These are phyloP conservation scores for Aphaenogaster floridana DNA, from an alignment of 1,140 invertebrate species.

Conservation along the genomic window DNA sequence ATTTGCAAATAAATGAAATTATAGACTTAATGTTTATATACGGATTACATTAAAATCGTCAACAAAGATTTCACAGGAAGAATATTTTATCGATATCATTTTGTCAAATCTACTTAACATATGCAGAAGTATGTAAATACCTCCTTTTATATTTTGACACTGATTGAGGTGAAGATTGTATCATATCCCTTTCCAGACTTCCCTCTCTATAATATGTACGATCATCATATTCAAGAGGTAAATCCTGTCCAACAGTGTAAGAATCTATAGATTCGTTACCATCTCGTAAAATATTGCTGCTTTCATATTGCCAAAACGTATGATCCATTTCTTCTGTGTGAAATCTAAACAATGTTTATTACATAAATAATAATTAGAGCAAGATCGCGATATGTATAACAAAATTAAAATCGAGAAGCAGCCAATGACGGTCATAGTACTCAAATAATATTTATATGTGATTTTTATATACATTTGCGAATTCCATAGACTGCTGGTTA, in stretches of 20 bases:
- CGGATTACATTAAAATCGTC: not conserved
- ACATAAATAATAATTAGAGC: too few relatives aligned
- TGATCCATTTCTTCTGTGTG: conserved; percentile 68
- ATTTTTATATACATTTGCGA: too few relatives aligned
- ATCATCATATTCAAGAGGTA: conserved; percentile 77
- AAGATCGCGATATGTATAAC: too few relatives aligned
- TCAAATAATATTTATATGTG: too few relatives aligned
- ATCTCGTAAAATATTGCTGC: conserved; percentile 71
- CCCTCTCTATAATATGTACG: conserved; percentile 75
- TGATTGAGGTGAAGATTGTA: conserved; percentile 70
- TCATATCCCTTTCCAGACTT: conserved; percentile 80
- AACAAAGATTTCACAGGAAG: not conserved
- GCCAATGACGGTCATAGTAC: too few relatives aligned
- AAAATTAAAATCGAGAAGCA: too few relatives aligned
- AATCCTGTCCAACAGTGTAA: conserved; percentile 71
- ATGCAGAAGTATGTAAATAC: conserved; percentile 58
- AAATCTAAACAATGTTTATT: conserved; percentile 67
- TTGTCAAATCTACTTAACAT: not conserved
- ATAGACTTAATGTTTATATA: not conserved
- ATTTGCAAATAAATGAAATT: not conserved
- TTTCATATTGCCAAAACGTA: conserved; percentile 71
- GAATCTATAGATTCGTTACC: conserved; percentile 75
- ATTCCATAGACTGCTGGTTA: too few relatives aligned
- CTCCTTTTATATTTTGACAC: conserved; percentile 69
- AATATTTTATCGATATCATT: not conserved